Evolutionary conservation across 2,797 vertebrate species (phyloP).

Genomic region (Delichon dasypus): DNA sequence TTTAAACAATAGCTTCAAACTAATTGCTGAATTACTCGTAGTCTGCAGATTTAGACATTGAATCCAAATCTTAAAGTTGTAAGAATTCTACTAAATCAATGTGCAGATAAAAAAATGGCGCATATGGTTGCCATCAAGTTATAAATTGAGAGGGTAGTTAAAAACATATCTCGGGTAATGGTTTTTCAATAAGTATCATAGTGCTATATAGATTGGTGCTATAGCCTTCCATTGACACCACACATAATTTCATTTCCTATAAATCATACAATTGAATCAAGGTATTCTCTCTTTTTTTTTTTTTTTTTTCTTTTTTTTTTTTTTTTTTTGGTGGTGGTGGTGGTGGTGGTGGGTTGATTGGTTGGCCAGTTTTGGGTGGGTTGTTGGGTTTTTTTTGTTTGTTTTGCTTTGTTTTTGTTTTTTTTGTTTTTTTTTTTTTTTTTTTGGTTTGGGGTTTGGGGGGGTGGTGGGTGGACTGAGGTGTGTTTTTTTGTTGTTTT

Average conservation of each 20-base stretch:
- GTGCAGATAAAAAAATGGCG: background rate
- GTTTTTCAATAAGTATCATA: background rate
- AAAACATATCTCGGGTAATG: background rate
- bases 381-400: too few relatives aligned
- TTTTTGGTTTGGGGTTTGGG: background rate
- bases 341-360: too few relatives aligned
- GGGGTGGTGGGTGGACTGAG: too few relatives aligned
- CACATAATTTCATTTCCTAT: background rate
- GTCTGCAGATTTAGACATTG: background rate
- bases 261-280: background rate
- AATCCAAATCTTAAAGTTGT: background rate
- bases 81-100: background rate
- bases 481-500: too few relatives aligned
- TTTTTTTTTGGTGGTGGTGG: too few relatives aligned
- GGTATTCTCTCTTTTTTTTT: too few relatives aligned
- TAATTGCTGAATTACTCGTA: constrained; percentile 24
- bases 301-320: too few relatives aligned
- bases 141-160: background rate
- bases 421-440: background rate
- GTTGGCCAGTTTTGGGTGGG: too few relatives aligned
- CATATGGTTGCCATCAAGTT: background rate
- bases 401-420: too few relatives aligned
- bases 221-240: background rate
- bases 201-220: background rate
- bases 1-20: constrained; percentile 41